Evolutionary conservation across 2,113 vertebrate species (phyloP).

Genomic region (Percopsis transmontana): DNA sequence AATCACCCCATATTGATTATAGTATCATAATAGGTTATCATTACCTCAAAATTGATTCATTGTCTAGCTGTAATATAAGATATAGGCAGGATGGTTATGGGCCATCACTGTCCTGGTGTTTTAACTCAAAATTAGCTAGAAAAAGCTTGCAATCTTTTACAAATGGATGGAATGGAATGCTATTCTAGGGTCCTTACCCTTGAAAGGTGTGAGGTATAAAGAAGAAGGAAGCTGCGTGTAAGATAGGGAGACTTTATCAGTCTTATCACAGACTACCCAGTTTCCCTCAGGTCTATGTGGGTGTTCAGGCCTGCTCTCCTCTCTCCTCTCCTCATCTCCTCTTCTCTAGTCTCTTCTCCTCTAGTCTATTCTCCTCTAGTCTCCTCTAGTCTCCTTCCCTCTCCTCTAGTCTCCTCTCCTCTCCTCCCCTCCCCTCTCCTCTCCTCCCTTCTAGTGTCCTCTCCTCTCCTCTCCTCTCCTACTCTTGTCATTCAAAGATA

Average conservation of each 20-base stretch:
- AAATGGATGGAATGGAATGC: not conserved
- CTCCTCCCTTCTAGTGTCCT: conserved; percentile 11
- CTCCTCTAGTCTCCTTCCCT: not conserved
- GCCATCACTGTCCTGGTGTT: too few relatives aligned
- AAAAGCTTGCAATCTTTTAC: not conserved
- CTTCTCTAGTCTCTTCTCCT: not conserved
- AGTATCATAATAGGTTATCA: too few relatives aligned
- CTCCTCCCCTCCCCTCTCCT: not conserved
- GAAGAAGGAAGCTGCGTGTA: conserved; percentile 5
- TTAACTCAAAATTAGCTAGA: not conserved
- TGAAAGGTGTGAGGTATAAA: conserved; percentile 13
- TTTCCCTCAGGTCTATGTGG: conserved; percentile 28
- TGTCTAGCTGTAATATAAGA: too few relatives aligned
- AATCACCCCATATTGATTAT: too few relatives aligned
- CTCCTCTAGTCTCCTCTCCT: not conserved
- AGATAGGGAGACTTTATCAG: conserved; percentile 35
- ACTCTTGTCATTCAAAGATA: conserved; percentile 28
- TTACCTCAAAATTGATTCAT: too few relatives aligned
- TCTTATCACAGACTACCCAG: conserved; percentile 28
- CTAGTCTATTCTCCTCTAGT: not conserved
- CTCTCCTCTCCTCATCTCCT: not conserved
- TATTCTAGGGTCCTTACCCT: conserved; percentile 1
- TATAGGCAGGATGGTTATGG: too few relatives aligned
- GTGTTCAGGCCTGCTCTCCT: conserved; percentile 20
- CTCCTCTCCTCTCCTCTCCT: conserved; percentile 4